Evolutionary conservation across 2,888 invertebrate genomes (phyloP), one percentile per base, ranked within the genome.

Genomic region (Leptinotarsa rubiginosa): DNA sequence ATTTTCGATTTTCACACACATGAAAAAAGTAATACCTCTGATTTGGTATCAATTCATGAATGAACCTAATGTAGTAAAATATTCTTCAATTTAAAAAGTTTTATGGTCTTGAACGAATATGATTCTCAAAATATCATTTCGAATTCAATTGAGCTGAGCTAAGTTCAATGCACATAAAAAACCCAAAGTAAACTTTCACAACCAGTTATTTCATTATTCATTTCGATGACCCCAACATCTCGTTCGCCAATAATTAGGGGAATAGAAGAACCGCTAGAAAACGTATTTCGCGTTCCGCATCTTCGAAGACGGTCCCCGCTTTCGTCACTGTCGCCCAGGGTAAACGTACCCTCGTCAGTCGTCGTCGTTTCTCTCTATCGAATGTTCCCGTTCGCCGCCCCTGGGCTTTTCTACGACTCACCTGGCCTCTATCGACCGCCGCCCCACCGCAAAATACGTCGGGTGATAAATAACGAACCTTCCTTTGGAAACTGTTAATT

Each of bases 391-490:
- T 41, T 41, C 69, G 69, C 69, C 69, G 68, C 72, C 73, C 64
- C 72, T 70, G 74, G 78, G 80, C 80, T 78, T 81, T 82, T 82
- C 82, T 83, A 80, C 84, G 81, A 83, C 83, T 84, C 84, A 84
- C 84, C 84, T 84, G 84, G 84, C 82, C 83, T 82, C 81, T 83
- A 84, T 84, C 83, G 83, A 85, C 84, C 85, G 84, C 80, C 81
- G 78, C 79, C 76, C 62, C 71, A 70, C 65, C 59, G 59, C 70
- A 62, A 49, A 74, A 75, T 47, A 20, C 64, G 65, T 69, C 50
- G 50, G 79, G 82, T 83, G 81, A 84, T 83, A 84, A 83, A 84
- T 83, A 83, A 82, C 81, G 77, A 80, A 78, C 81, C 81, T 81
- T 81, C 81, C 81, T 82, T 82, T 82, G 25, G 69, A 69, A 69